phyloP scores from a whole-genome alignment of 2,797 vertebrate species.

The Pogonophryne albipinna region DNA sequence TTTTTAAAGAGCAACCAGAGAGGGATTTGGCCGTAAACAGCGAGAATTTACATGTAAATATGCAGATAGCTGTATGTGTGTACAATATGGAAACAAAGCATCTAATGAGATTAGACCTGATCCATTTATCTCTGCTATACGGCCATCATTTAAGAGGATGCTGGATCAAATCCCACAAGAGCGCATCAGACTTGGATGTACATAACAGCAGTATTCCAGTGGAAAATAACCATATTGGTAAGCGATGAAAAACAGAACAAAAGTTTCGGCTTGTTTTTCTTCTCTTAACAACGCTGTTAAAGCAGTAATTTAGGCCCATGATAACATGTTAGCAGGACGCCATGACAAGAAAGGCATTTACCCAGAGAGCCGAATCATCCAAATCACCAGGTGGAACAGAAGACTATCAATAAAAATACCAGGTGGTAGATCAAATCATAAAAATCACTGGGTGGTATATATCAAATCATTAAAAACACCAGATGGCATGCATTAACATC shows the following conservation, averaged over 20 bases:
- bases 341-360: conserved; percentile 82
- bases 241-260: conserved; percentile 51
- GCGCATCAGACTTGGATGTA: conserved; percentile 52
- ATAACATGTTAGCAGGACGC: conserved; percentile 81
- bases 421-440: conserved; percentile 88
- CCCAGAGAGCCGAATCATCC: conserved; percentile 82
- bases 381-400: conserved; percentile 85
- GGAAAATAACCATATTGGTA: conserved; percentile 39
- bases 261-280: conserved; percentile 63
- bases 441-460: conserved; percentile 87
- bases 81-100: conserved; percentile 82
- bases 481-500: conserved; percentile 87
- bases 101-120: conserved; percentile 84
- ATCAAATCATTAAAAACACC: conserved; percentile 87
- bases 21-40: conserved; percentile 78
- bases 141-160: conserved; percentile 81
- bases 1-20: conserved; percentile 83
- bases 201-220: conserved; percentile 44
- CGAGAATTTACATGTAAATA: conserved; percentile 81
- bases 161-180: conserved; percentile 70
- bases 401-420: conserved; percentile 87
- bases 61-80: conserved; percentile 73
- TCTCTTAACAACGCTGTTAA: conserved; percentile 66
- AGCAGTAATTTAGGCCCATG: conserved; percentile 77
- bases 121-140: conserved; percentile 83